Conservation (phyloP, 2,113 vertebrate genomes). For the Perca fluviatilis region DNA sequence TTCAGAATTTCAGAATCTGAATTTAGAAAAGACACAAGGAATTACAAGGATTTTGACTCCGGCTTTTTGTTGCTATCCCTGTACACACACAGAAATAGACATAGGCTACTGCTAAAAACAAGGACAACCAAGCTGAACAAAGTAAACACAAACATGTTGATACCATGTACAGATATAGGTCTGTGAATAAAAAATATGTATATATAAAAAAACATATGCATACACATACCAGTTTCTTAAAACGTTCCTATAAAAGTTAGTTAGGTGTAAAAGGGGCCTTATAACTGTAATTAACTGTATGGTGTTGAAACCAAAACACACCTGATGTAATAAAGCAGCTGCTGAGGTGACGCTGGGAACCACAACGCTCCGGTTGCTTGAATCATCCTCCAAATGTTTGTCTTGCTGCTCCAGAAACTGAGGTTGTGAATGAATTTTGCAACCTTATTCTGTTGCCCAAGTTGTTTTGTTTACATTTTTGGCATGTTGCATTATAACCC, state of each 20-base stretch:
- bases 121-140: too few species aligned
- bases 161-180: too few species aligned
- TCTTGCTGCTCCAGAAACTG: neutral
- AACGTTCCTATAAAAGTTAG: neutral
- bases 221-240: neutral
- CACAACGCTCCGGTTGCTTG: neutral
- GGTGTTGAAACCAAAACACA: too few species aligned
- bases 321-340: neutral
- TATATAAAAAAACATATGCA: too few species aligned
- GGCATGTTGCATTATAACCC: constrained; percentile 13
- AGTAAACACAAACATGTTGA: too few species aligned
- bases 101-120: too few species aligned
- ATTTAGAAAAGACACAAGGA: too few species aligned
- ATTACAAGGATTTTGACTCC: too few species aligned
- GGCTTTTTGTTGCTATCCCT: too few species aligned
- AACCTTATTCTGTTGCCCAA: constrained; percentile 34
- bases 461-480: constrained; percentile 53
- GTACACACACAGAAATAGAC: too few species aligned
- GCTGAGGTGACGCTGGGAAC: neutral
- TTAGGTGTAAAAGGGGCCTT: neutral
- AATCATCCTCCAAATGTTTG: constrained; percentile 28
- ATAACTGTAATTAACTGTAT: neutral
- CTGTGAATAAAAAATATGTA: too few species aligned
- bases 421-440: constrained; percentile 43
- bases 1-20: neutral